phyloP scores from a whole-genome alignment of 2,797 vertebrate genomes.

The Lagocephalus sceleratus region DNA sequence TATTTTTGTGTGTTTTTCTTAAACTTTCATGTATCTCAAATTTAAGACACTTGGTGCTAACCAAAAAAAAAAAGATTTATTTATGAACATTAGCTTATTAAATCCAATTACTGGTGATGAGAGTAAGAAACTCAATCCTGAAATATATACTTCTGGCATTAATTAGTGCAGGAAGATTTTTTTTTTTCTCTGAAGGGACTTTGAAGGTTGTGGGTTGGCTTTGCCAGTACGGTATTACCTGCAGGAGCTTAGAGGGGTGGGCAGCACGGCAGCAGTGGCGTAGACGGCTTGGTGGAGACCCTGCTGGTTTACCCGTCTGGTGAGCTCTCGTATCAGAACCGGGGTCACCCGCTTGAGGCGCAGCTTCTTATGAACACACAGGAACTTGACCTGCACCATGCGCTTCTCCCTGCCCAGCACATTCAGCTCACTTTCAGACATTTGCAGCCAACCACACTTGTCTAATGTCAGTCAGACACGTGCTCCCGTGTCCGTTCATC shows the following conservation, averaged over 20 bases:
- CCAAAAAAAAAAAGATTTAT: too few species aligned
- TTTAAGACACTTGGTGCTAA: too few species aligned
- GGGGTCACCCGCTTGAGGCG: constrained; percentile 94
- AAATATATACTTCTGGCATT: too few species aligned
- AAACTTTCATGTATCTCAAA: not conserved
- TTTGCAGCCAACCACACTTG: not conserved
- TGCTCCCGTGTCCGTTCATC: constrained; percentile 12
- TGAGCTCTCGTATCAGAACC: constrained; percentile 91
- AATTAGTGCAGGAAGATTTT: too few species aligned
- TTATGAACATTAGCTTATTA: too few species aligned
- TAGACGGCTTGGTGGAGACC: constrained; percentile 90
- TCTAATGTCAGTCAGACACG: constrained; percentile 12
- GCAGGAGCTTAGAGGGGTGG: constrained; percentile 88
- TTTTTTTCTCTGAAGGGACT: not conserved
- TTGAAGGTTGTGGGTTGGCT: constrained; percentile 1
- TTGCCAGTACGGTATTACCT: constrained; percentile 71
- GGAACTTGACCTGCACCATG: constrained; percentile 92
- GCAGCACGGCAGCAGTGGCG: constrained; percentile 83
- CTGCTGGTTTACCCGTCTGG: constrained; percentile 85
- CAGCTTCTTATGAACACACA: constrained; percentile 96
- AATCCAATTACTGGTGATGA: too few species aligned
- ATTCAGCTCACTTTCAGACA: constrained; percentile 15
- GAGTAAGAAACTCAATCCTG: too few species aligned
- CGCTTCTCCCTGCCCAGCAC: constrained; percentile 80
- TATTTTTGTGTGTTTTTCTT: not conserved